Percentiles rank a stretch among this genome's conserved stretches.
phyloP scores from a whole-genome alignment of 2,113 vertebrate species.

The Lophochroa leadbeateri region DNA sequence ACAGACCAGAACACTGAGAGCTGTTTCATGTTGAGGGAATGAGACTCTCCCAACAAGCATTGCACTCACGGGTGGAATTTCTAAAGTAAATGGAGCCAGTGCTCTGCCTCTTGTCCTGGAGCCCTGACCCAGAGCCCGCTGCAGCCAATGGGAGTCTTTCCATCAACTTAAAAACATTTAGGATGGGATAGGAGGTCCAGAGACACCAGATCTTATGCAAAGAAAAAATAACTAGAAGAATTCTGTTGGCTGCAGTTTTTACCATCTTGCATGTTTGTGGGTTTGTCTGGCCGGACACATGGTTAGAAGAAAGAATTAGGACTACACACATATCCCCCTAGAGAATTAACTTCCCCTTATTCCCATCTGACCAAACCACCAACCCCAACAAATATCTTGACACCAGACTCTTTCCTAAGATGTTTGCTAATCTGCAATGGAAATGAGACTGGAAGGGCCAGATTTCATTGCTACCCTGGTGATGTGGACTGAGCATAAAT shows the following conservation, averaged over 20 bases:
- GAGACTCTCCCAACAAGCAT: neutral
- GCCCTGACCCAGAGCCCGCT: neutral
- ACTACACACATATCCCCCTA: neutral
- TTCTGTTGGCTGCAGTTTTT: conserved; percentile 41
- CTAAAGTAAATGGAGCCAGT: neutral
- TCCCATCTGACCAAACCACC: conserved; percentile 31
- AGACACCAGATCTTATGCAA: neutral
- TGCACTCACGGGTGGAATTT: conserved; percentile 11
- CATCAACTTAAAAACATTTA: neutral
- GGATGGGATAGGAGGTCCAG: conserved; percentile 6
- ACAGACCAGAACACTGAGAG: neutral
- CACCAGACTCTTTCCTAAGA: neutral
- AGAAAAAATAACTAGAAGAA: conserved; percentile 30
- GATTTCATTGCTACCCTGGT: neutral
- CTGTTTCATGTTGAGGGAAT: neutral
- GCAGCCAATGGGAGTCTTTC: neutral
- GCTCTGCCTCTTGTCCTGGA: neutral
- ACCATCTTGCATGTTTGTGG: conserved; percentile 37
- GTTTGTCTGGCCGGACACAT: conserved; percentile 25
- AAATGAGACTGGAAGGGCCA: neutral
- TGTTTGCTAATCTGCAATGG: neutral
- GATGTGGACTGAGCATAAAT: neutral
- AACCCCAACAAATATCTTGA: conserved; percentile 36
- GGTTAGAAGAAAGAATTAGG: conserved; percentile 34
- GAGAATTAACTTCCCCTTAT: conserved; percentile 33